phyloP scores from a whole-genome alignment of 2,797 vertebrate species.

The Okamejei kenojei region DNA sequence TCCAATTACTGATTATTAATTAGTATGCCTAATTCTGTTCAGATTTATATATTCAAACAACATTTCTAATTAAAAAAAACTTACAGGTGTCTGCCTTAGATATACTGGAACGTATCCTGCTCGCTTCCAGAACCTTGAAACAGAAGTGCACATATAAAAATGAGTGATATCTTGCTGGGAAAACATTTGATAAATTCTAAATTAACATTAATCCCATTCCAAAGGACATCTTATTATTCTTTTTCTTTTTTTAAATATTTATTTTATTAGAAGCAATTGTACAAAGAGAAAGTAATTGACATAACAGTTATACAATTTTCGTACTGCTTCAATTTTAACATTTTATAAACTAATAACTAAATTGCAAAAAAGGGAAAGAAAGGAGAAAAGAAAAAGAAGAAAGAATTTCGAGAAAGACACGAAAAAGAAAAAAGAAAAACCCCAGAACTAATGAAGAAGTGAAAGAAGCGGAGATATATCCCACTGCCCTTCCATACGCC shows the following conservation, averaged over 20 bases:
- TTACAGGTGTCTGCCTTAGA: conserved; percentile 87
- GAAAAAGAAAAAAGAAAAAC: too few relatives aligned
- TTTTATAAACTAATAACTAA: too few relatives aligned
- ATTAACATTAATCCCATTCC: not conserved
- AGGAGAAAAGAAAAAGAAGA: too few relatives aligned
- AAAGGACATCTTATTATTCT: not conserved
- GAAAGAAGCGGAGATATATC: too few relatives aligned
- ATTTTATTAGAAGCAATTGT: too few relatives aligned
- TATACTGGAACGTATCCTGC: conserved; percentile 89
- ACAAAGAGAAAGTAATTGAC: too few relatives aligned
- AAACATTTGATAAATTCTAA: not conserved
- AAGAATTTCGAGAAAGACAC: too few relatives aligned
- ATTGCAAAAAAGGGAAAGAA: too few relatives aligned
- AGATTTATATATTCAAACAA: not conserved
- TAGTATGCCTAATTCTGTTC: not conserved
- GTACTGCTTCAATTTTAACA: too few relatives aligned
- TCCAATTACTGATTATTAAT: not conserved
- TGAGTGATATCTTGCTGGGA: not conserved
- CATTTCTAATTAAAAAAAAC: conserved; percentile 46
- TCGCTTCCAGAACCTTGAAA: conserved; percentile 86
- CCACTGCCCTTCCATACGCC: too few relatives aligned
- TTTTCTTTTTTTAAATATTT: not conserved
- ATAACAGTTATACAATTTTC: too few relatives aligned
- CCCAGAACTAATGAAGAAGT: too few relatives aligned
- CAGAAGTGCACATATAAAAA: not conserved